Conservation (phyloP, 2,113 vertebrate genomes). For the Dascyllus trimaculatus region DNA sequence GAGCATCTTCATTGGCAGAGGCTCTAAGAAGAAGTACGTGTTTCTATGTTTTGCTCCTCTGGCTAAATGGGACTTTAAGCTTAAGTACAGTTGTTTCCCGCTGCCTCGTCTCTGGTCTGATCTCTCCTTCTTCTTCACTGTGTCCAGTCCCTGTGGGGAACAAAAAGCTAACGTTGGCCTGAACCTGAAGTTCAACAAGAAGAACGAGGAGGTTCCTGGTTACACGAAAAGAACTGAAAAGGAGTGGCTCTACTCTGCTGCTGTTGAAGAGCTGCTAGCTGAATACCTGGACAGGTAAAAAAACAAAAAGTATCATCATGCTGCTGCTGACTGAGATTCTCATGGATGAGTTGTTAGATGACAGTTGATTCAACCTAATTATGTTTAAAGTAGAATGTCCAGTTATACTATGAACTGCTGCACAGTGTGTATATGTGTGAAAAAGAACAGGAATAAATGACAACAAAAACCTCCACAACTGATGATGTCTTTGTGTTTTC, state of each 20-base stretch:
- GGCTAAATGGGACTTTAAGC: not conserved
- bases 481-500: conserved; percentile 1
- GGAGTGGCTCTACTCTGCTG: conserved; percentile 97
- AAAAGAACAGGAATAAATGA: not conserved
- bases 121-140: conserved; percentile 1
- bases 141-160: conserved; percentile 93
- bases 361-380: too few relatives aligned
- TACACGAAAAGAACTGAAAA: conserved; percentile 97
- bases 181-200: conserved; percentile 99
- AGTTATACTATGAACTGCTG: too few relatives aligned
- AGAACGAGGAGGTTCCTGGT: conserved; percentile 98
- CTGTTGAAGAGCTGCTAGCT: conserved; percentile 92
- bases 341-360: too few relatives aligned
- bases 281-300: conserved; percentile 95
- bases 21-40: conserved; percentile 95
- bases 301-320: not conserved
- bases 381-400: too few relatives aligned
- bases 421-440: too few relatives aligned
- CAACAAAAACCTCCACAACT: not conserved
- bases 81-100: not conserved
- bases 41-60: not conserved
- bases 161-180: conserved; percentile 95
- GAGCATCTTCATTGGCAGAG: conserved; percentile 97
- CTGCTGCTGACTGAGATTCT: not conserved
- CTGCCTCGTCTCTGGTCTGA: not conserved